These are phyloP conservation scores for Notarius lentiginosus DNA, from an alignment of 2,113 vertebrate species.

Conservation along the genomic window DNA sequence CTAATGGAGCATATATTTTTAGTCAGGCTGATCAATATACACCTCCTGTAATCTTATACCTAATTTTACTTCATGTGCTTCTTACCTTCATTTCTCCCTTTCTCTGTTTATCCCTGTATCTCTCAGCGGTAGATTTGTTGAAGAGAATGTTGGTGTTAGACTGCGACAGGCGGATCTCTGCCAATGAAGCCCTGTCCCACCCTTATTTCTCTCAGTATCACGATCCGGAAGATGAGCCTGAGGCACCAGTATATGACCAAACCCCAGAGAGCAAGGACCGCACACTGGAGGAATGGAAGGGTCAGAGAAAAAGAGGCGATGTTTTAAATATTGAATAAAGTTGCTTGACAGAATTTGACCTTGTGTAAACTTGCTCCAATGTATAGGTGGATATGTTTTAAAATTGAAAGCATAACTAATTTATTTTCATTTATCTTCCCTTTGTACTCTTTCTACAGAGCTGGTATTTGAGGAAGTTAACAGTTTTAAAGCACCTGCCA, in stretches of 20 bases:
- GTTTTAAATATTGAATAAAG: neutral
- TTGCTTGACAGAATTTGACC: neutral
- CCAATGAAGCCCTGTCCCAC: slow-evolving; percentile 86
- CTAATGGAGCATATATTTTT: neutral
- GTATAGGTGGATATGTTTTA: neutral
- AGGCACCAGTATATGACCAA: slow-evolving; percentile 88
- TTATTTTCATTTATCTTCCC: neutral
- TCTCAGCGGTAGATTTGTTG: slow-evolving; percentile 88
- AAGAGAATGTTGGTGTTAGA: slow-evolving; percentile 96
- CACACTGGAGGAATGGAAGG: slow-evolving; percentile 95
- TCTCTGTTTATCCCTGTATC: slow-evolving; percentile 24
- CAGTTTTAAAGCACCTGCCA: slow-evolving; percentile 83
- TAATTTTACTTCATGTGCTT: slow-evolving; percentile 5
- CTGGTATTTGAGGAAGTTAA: slow-evolving; percentile 91
- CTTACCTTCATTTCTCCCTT: neutral
- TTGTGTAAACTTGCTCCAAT: neutral
- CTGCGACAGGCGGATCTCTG: slow-evolving; percentile 91
- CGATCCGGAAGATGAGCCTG: slow-evolving; percentile 91
- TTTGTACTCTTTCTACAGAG: slow-evolving; percentile 68
- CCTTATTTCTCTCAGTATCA: slow-evolving; percentile 97
- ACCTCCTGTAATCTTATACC: neutral
- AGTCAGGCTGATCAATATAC: neutral
- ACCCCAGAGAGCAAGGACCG: slow-evolving; percentile 89
- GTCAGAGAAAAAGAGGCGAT: slow-evolving; percentile 63
- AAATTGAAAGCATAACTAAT: neutral